A percentile compares a stretch with the other conserved stretches of the same genome.
These are phyloP conservation scores for Plutella xylostella DNA, from an alignment of 2,888 invertebrate genomes.

Conservation along the genomic window DNA sequence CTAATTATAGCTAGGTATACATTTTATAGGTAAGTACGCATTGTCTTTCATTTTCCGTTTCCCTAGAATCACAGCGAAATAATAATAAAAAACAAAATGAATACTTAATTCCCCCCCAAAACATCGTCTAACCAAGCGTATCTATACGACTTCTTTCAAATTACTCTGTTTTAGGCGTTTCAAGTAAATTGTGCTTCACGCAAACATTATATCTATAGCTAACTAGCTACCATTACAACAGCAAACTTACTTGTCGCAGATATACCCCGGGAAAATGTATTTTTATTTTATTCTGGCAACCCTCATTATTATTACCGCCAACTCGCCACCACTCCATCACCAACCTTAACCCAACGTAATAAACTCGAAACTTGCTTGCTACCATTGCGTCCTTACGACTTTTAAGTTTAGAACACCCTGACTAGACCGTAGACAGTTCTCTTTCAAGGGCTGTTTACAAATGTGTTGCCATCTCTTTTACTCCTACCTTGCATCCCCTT, in stretches of 20 bases:
- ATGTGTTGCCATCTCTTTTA: conserved; percentile 37
- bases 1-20: no score
- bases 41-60: no score
- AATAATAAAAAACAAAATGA: no score
- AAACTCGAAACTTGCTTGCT: conserved; percentile 21
- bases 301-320: conserved; percentile 27
- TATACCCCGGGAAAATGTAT: conserved; percentile 65
- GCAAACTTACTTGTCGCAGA: conserved; percentile 62
- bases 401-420: conserved; percentile 27
- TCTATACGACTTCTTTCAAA: no score
- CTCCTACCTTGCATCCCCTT: conserved; percentile 19
- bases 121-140: no score
- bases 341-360: conserved; percentile 10
- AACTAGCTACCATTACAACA: conserved; percentile 34
- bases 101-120: no score
- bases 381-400: conserved; percentile 22
- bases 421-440: conserved; percentile 45
- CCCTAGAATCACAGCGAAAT: no score
- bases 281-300: conserved; percentile 55
- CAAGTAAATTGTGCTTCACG: no score
- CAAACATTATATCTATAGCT: no score
- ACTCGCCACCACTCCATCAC: conserved; percentile 17
- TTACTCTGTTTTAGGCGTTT: no score
- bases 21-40: no score
- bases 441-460: conserved; percentile 58